phyloP scores from a whole-genome alignment of 2,888 invertebrate genomes.

The Panzeria rudis region DNA sequence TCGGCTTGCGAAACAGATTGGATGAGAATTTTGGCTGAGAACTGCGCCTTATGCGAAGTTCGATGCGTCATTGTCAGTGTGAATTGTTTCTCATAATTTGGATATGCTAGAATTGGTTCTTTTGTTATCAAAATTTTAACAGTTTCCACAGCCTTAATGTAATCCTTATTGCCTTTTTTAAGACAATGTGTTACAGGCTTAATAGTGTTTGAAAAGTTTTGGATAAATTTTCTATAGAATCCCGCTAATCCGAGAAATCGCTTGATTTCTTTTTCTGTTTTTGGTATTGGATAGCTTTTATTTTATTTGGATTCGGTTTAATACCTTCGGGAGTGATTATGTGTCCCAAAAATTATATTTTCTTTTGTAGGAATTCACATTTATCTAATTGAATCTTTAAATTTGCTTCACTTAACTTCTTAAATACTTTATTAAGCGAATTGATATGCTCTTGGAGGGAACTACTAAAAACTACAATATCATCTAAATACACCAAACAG shows the following conservation, averaged over 20 bases:
- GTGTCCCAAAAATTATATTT: too few relatives aligned
- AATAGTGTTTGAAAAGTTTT: constrained; percentile 68
- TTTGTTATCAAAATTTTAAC: constrained; percentile 6
- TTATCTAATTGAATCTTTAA: constrained; percentile 75
- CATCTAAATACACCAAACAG: too few relatives aligned
- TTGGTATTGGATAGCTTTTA: constrained; percentile 74
- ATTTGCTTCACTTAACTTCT: constrained; percentile 59
- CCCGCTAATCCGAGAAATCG: constrained; percentile 75
- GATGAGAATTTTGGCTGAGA: too few relatives aligned
- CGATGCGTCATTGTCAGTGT: constrained; percentile 15
- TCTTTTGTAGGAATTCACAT: too few relatives aligned
- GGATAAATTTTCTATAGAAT: constrained; percentile 74
- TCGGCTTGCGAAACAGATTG: too few relatives aligned
- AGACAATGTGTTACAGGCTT: constrained; percentile 15
- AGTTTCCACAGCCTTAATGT: constrained; percentile 10
- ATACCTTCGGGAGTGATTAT: constrained; percentile 74
- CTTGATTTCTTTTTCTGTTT: constrained; percentile 75
- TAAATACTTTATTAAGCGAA: background rate
- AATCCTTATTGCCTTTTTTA: constrained; percentile 3
- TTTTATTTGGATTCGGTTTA: constrained; percentile 76
- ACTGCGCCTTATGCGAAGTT: constrained; percentile 6
- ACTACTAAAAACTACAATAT: too few relatives aligned
- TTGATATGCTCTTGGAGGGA: too few relatives aligned
- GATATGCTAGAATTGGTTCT: constrained; percentile 7
- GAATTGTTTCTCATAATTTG: constrained; percentile 23